A percentile compares a stretch with the other conserved stretches of the same genome.
phyloP scores from a whole-genome alignment of 2,113 vertebrate genomes.

The Reinhardtius hippoglossoides region DNA sequence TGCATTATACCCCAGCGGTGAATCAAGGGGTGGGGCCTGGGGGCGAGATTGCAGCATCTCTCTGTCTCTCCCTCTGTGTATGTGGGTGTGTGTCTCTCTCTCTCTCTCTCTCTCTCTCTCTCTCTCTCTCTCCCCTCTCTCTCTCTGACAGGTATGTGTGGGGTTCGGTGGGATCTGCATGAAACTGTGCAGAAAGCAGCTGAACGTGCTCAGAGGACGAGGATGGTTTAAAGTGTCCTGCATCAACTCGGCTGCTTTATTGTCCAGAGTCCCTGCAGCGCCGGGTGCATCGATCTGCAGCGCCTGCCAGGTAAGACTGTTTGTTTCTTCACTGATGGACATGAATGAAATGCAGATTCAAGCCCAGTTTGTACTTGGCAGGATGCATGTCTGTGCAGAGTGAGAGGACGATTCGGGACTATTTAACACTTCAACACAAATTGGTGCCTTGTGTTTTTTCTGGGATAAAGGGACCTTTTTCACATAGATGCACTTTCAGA shows the following conservation, averaged over 20 bases:
- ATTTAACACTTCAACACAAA: no score
- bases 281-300: slow-evolving; percentile 5
- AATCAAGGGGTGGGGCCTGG: no score
- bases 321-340: not conserved
- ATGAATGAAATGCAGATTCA: no score
- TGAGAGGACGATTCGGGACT: no score
- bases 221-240: not conserved
- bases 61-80: not conserved
- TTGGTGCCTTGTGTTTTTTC: no score
- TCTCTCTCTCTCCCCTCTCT: not conserved
- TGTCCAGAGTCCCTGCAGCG: slow-evolving; percentile 19
- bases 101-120: not conserved
- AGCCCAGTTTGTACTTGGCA: not conserved
- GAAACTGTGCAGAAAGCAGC: not conserved
- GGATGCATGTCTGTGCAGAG: not conserved
- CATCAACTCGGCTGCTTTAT: slow-evolving; percentile 9
- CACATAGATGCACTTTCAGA: no score
- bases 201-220: not conserved
- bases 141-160: slow-evolving; percentile 28
- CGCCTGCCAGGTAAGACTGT: slow-evolving; percentile 43
- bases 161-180: slow-evolving; percentile 4
- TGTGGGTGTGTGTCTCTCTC: no score
- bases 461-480: no score
- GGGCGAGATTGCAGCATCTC: not conserved
- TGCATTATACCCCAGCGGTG: no score